A percentile compares a stretch with the other conserved stretches of the same genome.
These are phyloP conservation scores for Pterocles burchelli DNA, from an alignment of 2,113 vertebrate species.

Conservation along the genomic window DNA sequence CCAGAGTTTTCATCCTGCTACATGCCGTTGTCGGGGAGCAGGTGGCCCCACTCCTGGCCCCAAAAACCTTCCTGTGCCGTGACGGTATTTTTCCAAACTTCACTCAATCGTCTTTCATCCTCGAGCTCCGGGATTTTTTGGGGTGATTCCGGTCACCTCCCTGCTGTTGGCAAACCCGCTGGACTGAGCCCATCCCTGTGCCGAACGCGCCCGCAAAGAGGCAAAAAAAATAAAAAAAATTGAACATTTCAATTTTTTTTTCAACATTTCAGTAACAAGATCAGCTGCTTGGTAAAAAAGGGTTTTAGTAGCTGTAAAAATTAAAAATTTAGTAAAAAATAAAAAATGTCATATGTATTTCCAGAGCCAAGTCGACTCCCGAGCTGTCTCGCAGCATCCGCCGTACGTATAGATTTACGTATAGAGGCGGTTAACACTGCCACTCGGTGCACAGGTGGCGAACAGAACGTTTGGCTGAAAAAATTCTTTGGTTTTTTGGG, in stretches of 20 bases:
- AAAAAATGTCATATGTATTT: too few species aligned
- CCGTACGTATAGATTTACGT: rapidly evolving
- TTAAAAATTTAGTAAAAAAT: background rate
- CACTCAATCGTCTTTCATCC: too few species aligned
- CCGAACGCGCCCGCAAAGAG: background rate
- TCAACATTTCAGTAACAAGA: background rate
- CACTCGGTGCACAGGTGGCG: background rate
- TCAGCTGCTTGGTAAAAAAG: background rate
- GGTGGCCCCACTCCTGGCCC: too few species aligned
- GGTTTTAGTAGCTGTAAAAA: background rate
- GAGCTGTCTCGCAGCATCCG: background rate
- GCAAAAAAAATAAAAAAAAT: background rate
- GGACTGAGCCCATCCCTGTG: rapidly evolving
- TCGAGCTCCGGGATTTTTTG: too few species aligned
- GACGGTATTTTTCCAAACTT: too few species aligned
- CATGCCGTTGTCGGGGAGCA: too few species aligned
- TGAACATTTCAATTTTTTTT: too few species aligned
- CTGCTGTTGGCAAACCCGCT: background rate
- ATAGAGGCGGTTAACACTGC: background rate
- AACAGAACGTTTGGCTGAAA: background rate
- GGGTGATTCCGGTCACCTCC: background rate
- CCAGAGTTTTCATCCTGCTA: too few species aligned
- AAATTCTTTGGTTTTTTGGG: too few species aligned
- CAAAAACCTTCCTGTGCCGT: too few species aligned
- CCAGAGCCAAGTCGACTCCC: background rate